Evolutionary conservation across 2,888 invertebrate genomes (phyloP).

Genomic region (Drosophila nigricruria): DNA sequence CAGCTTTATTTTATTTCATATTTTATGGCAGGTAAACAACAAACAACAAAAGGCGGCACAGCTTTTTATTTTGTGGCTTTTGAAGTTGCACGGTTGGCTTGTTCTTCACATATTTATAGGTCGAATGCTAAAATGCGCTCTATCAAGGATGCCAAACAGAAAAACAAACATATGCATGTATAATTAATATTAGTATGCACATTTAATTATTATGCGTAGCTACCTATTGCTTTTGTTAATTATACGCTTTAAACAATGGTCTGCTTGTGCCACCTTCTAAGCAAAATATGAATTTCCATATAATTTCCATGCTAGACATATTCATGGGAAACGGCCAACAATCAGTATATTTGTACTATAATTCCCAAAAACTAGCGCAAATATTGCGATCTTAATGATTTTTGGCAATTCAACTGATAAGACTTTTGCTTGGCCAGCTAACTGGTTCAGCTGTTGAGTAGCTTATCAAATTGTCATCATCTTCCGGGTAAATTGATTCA

Average conservation of each 20-base stretch:
- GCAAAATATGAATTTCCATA: constrained; percentile 63
- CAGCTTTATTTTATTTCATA: constrained; percentile 14
- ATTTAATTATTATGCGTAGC: constrained; percentile 56
- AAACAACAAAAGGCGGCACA: constrained; percentile 39
- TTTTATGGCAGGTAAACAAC: constrained; percentile 34
- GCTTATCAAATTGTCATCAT: constrained; percentile 41
- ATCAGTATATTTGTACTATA: background rate
- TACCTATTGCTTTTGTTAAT: constrained; percentile 45
- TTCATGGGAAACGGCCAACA: constrained; percentile 25
- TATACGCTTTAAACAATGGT: constrained; percentile 25
- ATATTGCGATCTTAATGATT: constrained; percentile 19
- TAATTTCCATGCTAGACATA: constrained; percentile 61
- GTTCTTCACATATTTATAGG: constrained; percentile 29
- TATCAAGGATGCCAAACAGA: constrained; percentile 31
- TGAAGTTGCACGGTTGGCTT: constrained; percentile 36
- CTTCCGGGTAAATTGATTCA: constrained; percentile 58
- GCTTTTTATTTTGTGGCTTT: constrained; percentile 19
- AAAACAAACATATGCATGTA: background rate
- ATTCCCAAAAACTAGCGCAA: background rate
- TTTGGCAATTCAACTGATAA: constrained; percentile 33
- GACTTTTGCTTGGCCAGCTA: background rate
- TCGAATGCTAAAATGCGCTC: constrained; percentile 27
- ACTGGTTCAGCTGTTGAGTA: constrained; percentile 12
- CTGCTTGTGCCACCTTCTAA: constrained; percentile 8
- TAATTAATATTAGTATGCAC: constrained; percentile 28